Percentiles rank a stretch among this genome's conserved stretches.
Evolutionary conservation across 2,888 invertebrate genomes (phyloP).

Genomic region (Hofmannophila pseudospretella): DNA sequence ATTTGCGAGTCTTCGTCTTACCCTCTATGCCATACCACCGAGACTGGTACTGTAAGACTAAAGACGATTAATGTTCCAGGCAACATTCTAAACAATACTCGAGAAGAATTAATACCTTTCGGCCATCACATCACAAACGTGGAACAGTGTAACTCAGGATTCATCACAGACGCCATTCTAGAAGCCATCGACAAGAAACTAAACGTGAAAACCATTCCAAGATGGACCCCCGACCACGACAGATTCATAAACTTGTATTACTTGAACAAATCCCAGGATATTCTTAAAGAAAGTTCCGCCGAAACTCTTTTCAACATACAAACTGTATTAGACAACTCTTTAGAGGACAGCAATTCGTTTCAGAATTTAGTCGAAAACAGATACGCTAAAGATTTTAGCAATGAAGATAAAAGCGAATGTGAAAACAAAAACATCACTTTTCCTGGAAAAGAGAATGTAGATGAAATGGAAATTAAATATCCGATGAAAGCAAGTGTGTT

Average conservation of each 20-base stretch:
- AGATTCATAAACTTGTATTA: neutral
- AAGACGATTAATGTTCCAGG: no score
- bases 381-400: neutral
- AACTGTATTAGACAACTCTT: neutral
- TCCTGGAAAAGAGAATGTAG: neutral
- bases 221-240: neutral
- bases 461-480: neutral
- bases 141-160: neutral
- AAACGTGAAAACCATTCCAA: slow-evolving; percentile 1
- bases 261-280: neutral
- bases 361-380: neutral
- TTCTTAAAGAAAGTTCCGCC: neutral
- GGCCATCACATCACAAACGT: neutral
- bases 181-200: slow-evolving; percentile 1
- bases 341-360: neutral
- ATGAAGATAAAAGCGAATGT: slow-evolving; percentile 1
- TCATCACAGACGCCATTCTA: slow-evolving; percentile 3
- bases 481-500: neutral
- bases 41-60: no score
- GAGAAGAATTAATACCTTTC: neutral
- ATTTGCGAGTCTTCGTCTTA: no score
- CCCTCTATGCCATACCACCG: no score
- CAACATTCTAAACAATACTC: slow-evolving; percentile 1
- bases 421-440: neutral
- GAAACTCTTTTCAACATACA: neutral